Conservation (phyloP, 2,113 vertebrate species). For the Hirundichthys speculiger region DNA sequence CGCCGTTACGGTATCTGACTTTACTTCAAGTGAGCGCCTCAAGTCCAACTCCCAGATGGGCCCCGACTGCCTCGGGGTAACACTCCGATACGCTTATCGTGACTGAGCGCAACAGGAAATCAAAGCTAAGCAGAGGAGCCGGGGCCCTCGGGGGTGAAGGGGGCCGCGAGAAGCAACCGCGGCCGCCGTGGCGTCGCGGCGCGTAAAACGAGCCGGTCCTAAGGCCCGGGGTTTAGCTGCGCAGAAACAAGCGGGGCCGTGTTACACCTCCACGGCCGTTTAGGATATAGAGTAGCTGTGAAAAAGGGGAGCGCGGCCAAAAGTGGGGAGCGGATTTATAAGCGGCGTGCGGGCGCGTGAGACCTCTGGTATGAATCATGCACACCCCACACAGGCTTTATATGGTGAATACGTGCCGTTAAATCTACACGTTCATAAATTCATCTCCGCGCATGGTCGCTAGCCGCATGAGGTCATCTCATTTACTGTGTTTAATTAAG, state of each 20-base stretch:
- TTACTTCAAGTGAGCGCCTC: conserved; percentile 39
- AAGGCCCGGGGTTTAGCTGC: conserved; percentile 52
- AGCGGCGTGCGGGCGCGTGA: conserved; percentile 43
- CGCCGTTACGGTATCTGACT: conserved; percentile 59
- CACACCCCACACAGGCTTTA: conserved; percentile 37
- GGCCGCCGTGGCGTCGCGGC: conserved; percentile 41
- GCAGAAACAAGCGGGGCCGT: conserved; percentile 72
- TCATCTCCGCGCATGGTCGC: neutral
- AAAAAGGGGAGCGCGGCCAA: conserved; percentile 68
- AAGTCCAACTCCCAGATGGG: conserved; percentile 67
- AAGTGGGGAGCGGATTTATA: conserved; percentile 71
- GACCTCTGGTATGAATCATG: conserved; percentile 62
- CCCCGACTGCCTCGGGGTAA: conserved; percentile 54
- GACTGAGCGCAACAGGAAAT: conserved; percentile 53
- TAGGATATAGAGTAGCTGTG: conserved; percentile 72
- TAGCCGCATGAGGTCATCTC: conserved; percentile 21
- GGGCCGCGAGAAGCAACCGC: conserved; percentile 17
- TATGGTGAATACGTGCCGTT: conserved; percentile 32
- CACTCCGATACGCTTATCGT: conserved; percentile 55
- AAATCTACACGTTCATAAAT: conserved; percentile 42
- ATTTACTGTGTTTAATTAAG: conserved; percentile 44
- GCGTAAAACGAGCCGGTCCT: conserved; percentile 54
- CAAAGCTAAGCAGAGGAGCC: conserved; percentile 46
- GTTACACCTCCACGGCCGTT: conserved; percentile 66
- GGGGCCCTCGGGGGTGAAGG: conserved; percentile 11